Conservation (phyloP, 2,888 invertebrate genomes). For the Oithona nana region DNA sequence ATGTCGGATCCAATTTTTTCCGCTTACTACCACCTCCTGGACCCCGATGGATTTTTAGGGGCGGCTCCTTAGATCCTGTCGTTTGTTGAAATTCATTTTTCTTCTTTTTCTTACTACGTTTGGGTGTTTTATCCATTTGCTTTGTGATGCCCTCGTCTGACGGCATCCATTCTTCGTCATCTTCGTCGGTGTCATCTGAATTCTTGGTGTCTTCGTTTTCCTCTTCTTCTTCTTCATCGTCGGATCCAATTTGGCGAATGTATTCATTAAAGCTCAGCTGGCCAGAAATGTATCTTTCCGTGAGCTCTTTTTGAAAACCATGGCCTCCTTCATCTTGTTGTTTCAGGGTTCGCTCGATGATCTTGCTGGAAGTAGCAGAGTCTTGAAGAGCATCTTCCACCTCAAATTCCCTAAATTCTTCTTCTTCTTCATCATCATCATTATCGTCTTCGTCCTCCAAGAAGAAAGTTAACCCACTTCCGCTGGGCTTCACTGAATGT, state of each 20-base stretch:
- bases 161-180: background rate
- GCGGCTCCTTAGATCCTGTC: background rate
- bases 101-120: background rate
- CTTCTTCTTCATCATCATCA: background rate
- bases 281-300: background rate
- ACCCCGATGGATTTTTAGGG: background rate
- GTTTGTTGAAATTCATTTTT: background rate
- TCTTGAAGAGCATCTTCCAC: background rate
- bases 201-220: background rate
- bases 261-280: background rate
- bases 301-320: background rate
- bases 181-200: background rate
- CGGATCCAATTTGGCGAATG: background rate
- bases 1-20: slow-evolving; percentile 11
- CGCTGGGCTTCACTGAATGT: slow-evolving; percentile 2
- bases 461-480: slow-evolving; percentile 4
- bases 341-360: background rate
- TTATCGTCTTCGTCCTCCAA: background rate
- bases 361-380: background rate
- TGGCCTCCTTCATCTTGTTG: background rate
- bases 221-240: background rate
- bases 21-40: background rate
- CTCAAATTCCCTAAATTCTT: background rate
- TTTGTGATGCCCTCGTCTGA: background rate
- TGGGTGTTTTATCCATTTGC: background rate